Conservation (phyloP, 2,797 vertebrate genomes). For the Gymnothorax reevesii region DNA sequence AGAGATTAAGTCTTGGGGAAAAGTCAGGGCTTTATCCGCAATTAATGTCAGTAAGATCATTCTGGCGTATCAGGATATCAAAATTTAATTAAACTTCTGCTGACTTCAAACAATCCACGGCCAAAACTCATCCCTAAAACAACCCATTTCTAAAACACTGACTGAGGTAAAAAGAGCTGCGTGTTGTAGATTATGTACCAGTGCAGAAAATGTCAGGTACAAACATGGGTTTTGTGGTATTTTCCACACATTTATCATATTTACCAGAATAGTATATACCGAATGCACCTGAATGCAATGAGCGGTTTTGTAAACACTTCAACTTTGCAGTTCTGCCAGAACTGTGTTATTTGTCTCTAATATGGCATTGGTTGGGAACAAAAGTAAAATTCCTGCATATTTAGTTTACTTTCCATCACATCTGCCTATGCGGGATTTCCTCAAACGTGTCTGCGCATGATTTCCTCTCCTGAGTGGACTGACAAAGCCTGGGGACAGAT, state of each 20-base stretch:
- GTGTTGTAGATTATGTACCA: not conserved
- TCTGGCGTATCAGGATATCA: too few species aligned
- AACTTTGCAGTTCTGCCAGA: not conserved
- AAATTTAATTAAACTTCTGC: not conserved
- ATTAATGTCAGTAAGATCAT: too few species aligned
- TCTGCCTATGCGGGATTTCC: not conserved
- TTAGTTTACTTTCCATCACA: not conserved
- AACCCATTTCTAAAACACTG: too few species aligned
- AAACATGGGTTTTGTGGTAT: not conserved
- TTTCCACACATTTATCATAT: not conserved
- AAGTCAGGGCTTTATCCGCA: too few species aligned
- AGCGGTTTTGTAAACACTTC: not conserved
- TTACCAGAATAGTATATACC: not conserved
- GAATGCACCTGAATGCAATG: not conserved
- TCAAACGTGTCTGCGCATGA: not conserved
- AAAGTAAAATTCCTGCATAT: not conserved
- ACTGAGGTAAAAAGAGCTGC: not conserved
- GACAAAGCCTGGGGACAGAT: conserved; percentile 8
- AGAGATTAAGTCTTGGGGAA: not conserved
- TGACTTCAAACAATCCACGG: too few species aligned
- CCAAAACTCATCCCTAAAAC: too few species aligned
- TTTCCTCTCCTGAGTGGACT: not conserved
- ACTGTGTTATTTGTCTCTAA: not conserved
- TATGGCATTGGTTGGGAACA: not conserved
- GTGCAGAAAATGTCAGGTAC: not conserved